phyloP scores from a whole-genome alignment of 2,113 vertebrate genomes.

The Limanda limanda region DNA sequence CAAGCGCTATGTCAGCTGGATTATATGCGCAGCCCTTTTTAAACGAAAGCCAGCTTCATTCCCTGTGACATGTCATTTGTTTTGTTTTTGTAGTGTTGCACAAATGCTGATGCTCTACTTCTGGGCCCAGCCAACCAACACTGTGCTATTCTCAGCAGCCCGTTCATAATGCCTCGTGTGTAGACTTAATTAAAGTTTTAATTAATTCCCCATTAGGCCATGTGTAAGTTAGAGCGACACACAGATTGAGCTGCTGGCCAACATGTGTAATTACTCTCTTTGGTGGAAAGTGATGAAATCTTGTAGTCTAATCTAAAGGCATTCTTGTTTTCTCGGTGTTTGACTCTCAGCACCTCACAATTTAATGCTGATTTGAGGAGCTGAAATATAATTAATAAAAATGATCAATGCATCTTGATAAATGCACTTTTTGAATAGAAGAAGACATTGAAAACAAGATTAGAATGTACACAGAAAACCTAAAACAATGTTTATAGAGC shows the following conservation, averaged over 20 bases:
- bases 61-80: constrained; percentile 76
- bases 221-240: constrained; percentile 39
- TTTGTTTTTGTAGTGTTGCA: constrained; percentile 72
- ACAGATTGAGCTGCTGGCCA: constrained; percentile 20
- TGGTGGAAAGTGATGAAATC: constrained; percentile 11
- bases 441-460: background rate
- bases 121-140: constrained; percentile 23
- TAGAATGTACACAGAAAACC: background rate
- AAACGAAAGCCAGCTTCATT: constrained; percentile 73
- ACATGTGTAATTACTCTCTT: constrained; percentile 12
- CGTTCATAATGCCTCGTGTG: constrained; percentile 21
- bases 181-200: constrained; percentile 65
- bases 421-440: background rate
- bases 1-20: constrained; percentile 71
- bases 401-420: background rate
- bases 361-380: background rate
- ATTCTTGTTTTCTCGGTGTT: background rate
- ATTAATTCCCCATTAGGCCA: constrained; percentile 60
- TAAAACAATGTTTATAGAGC: background rate
- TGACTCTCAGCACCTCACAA: background rate
- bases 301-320: background rate
- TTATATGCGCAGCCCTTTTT: constrained; percentile 58
- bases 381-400: background rate
- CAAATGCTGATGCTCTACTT: constrained; percentile 72
- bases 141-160: constrained; percentile 20